phyloP scores from a whole-genome alignment of 2,113 vertebrate genomes.

The Macrotis lagotis region DNA sequence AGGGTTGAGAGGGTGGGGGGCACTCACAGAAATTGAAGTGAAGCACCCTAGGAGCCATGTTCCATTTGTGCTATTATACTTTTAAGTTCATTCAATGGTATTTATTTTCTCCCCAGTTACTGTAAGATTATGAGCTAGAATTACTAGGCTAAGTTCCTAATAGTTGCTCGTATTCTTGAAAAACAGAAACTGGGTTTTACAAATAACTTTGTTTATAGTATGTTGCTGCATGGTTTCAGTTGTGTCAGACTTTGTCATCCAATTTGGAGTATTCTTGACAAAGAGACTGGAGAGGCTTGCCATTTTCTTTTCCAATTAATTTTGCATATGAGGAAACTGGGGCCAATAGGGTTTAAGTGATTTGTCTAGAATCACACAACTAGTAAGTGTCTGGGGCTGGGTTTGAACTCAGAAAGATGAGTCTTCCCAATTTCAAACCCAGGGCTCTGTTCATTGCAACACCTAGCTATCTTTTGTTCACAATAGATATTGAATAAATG shows the following conservation, averaged over 20 bases:
- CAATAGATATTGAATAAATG: neutral
- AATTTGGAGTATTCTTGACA: neutral
- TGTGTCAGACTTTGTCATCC: neutral
- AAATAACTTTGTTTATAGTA: neutral
- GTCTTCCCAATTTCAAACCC: no score
- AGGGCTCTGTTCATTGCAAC: no score
- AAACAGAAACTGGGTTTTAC: neutral
- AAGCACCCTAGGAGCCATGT: neutral
- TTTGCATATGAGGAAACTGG: neutral
- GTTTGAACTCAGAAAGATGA: neutral
- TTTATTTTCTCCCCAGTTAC: neutral
- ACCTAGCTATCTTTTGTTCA: neutral
- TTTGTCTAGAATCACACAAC: no score
- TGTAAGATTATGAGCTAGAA: neutral
- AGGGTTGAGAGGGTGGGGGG: neutral
- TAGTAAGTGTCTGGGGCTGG: neutral
- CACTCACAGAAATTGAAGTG: neutral
- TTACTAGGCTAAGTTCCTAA: neutral
- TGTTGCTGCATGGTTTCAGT: neutral
- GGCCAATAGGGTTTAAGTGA: neutral
- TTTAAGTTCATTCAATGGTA: neutral
- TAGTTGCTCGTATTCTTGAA: neutral
- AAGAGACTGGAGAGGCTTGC: neutral
- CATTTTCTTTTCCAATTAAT: neutral
- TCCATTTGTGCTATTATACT: neutral